phyloP scores from a whole-genome alignment of 2,888 invertebrate species.

The Orchesella flavescens region DNA sequence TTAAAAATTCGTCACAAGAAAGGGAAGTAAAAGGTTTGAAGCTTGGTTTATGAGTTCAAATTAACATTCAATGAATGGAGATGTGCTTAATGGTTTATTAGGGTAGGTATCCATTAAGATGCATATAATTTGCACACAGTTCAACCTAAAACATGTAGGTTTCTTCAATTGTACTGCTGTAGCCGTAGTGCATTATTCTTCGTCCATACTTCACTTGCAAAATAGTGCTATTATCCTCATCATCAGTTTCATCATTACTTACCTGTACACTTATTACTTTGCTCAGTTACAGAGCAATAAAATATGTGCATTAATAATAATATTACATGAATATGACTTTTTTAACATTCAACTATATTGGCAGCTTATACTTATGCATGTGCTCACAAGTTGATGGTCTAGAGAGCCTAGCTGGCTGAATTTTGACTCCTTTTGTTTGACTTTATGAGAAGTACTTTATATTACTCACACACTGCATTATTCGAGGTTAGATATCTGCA shows the following conservation, averaged over 20 bases:
- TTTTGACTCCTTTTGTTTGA: slow-evolving; percentile 48
- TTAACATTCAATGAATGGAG: too few relatives aligned
- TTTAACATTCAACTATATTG: not conserved
- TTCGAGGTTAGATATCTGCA: not conserved
- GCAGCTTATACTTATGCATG: not conserved
- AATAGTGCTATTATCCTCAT: not conserved
- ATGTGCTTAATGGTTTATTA: too few relatives aligned
- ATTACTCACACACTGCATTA: slow-evolving; percentile 29
- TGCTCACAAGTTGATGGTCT: too few relatives aligned
- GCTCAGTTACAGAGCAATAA: not conserved
- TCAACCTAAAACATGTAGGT: too few relatives aligned
- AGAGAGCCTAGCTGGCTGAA: slow-evolving; percentile 19
- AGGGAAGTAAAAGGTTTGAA: too few relatives aligned
- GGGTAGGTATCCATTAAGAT: too few relatives aligned
- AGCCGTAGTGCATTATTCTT: too few relatives aligned
- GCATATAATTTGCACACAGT: too few relatives aligned
- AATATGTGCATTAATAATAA: slow-evolving; percentile 4
- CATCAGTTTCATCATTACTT: not conserved
- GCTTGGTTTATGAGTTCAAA: too few relatives aligned
- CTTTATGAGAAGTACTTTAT: slow-evolving; percentile 32
- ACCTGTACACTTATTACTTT: not conserved
- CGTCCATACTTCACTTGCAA: too few relatives aligned
- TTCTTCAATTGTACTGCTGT: too few relatives aligned
- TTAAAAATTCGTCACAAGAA: too few relatives aligned
- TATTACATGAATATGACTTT: not conserved